Evolutionary conservation across 2,797 vertebrate species (phyloP).

Genomic region (Limosa lapponica): DNA sequence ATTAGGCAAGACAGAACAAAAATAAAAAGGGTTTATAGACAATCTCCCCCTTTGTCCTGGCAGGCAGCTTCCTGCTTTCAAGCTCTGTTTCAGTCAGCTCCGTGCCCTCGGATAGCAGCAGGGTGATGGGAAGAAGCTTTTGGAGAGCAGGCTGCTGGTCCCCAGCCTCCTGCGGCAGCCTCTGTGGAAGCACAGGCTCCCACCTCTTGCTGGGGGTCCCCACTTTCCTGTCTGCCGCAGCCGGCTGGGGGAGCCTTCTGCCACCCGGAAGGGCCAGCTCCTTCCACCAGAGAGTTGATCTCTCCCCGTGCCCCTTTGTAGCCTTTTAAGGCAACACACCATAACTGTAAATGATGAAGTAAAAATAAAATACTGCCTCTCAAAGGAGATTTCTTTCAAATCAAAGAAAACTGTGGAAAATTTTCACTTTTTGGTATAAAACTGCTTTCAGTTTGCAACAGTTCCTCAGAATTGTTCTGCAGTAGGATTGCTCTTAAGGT

Average conservation of each 20-base stretch:
- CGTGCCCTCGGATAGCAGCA: not conserved
- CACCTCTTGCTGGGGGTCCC: not conserved
- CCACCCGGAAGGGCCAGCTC: not conserved
- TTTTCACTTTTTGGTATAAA: not conserved
- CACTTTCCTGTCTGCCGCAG: not conserved
- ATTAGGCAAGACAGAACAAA: slow-evolving; percentile 22
- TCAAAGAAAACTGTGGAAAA: not conserved
- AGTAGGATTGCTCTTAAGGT: not conserved
- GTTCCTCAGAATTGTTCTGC: not conserved
- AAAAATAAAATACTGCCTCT: not conserved
- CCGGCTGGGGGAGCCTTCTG: not conserved
- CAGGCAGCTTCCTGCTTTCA: slow-evolving; percentile 30
- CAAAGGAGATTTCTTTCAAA: not conserved
- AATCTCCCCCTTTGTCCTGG: slow-evolving; percentile 17
- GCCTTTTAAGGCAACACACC: not conserved
- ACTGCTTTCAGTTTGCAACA: not conserved
- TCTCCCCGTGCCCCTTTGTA: rapidly evolving
- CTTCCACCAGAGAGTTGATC: not conserved
- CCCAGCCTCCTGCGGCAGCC: not conserved
- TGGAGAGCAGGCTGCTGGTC: rapidly evolving
- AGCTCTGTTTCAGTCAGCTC: not conserved
- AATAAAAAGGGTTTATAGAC: not conserved
- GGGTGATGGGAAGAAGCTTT: slow-evolving; percentile 23
- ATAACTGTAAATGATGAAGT: not conserved
- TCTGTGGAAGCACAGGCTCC: rapidly evolving